Evolutionary conservation across 2,888 invertebrate species (phyloP), one percentile per base, ranked within the genome.

Genomic region (Dysmachus trigonus): DNA sequence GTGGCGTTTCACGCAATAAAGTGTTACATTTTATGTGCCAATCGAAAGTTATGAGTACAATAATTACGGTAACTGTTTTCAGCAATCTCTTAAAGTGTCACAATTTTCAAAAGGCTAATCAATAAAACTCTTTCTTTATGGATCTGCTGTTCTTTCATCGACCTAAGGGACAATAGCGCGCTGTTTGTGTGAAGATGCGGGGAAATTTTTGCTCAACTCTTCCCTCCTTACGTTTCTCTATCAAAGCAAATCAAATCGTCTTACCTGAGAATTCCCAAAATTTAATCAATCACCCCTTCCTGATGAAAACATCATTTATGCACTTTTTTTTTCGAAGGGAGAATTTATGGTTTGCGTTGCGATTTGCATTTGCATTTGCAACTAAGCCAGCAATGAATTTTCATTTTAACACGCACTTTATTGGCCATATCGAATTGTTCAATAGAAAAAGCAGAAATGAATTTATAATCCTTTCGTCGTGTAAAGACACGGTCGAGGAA

Each of bases 1-100:
- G 53, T 27, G 83, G 38, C 41, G 10, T 13, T 38, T 38, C 10
- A 27, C 30, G 84, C 41, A 41, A 87, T 87, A 87, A 87, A 87
- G 81, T 87, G 84, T 51, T 77, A 86, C 87, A 87, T 86, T 87
- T 87, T 87, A 87, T 87, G 79, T 84, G n/a, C 87, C 86, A 74
- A 74, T 86, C 53, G 82, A 84, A 87, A 86, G 84, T 86, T 87
- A 86, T 72, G 84, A 87, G 77, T 87, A 86, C 81, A 27, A 84
- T 79, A 84, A 76, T 81, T 72, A 84, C 47, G 71, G 33, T 33
- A 72, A 74, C 72, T 41, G 47, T 73, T 84, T 84, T 47, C 72
- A 84, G 13, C 47, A 73, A 73, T 31, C 72, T 73, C 31, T 51
- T 71, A 33, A 18, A 51, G 0, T 33, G 51, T 74, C 84, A 51